Base-by-base conservation (phyloP, 64 coral and sea anemone genomes). In the Exaiptasia diaphana region DNA sequence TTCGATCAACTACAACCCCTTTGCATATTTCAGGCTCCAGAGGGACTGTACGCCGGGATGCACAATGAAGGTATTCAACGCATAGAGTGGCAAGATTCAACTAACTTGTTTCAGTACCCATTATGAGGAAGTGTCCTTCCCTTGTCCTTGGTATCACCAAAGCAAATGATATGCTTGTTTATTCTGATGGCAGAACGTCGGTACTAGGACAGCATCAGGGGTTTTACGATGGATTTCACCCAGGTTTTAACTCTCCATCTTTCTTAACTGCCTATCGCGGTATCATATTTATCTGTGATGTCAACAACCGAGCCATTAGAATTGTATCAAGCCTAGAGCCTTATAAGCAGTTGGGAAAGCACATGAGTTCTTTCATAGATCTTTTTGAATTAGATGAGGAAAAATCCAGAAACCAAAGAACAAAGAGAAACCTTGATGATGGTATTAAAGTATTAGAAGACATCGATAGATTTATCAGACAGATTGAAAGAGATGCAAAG, bases 11-110 rank as follows among this genome's bases (percentile, higher is more conserved):
- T 55, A 33, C 78, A 81, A 65, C 78, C 41, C 18, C 40, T 81
- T 63, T 67, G 78, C 29, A 65, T 81, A 46, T 68, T 61, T 36
- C 40, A 82, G 23, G 4, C 25, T 53, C 58, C 79, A 2, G 61
- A 82, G 35, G 79, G 79, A 38, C 79, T 82, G 30, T 56, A 43
- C 52, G 44, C 68, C 33, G 41, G 39, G 25, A 21, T 74, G 4
- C 27, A 74, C 25, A 74, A 50, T 28, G 21, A 74, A 55, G 80
- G 80, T 71, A 83, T 83, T 83, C 7, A 83, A 83, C 26, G 49
- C 18, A 11, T 37, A 1, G 18, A n/a, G 21, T 26, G 43, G 0
- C n/a, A 5, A 74, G 7, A 74, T 15, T n/a, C 15, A 44, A 4
- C 41, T 27, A 12, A 25, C n/a, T 83, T 1, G 40, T 37, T 21